phyloP scores from a whole-genome alignment of 2,797 vertebrate species.

The Carcharodon carcharias region DNA sequence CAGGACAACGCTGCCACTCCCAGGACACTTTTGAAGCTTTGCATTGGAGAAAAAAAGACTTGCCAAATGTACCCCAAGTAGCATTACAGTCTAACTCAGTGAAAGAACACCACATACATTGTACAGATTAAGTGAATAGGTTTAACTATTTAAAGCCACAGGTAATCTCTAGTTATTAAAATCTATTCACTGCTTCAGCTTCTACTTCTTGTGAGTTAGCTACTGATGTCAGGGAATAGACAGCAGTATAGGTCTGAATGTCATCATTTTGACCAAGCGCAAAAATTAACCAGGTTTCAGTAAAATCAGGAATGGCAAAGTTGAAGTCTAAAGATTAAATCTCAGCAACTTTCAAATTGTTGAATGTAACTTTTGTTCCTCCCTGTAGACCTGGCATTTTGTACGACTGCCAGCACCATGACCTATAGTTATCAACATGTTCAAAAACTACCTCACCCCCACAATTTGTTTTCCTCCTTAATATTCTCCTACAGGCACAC shows the following conservation, averaged over 20 bases:
- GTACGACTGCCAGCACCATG: not conserved
- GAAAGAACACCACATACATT: not conserved
- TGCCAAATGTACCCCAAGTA: not conserved
- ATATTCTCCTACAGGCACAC: not conserved
- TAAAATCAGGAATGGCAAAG: not conserved
- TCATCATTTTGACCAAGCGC: not conserved
- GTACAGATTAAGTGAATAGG: not conserved
- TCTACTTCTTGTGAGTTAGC: not conserved
- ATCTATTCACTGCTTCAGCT: not conserved
- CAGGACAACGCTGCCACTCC: constrained; percentile 35
- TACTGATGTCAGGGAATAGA: not conserved
- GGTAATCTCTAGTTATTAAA: not conserved
- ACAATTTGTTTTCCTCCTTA: not conserved
- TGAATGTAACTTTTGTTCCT: too few species aligned
- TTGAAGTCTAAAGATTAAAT: not conserved
- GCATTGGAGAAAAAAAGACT: not conserved
- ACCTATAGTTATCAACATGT: not conserved
- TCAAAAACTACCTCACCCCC: not conserved
- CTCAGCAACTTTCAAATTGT: constrained; percentile 1
- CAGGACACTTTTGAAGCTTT: constrained; percentile 37
- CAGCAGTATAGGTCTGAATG: not conserved
- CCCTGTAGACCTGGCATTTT: not conserved
- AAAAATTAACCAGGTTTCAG: not conserved
- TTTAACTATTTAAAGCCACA: not conserved
- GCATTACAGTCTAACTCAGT: constrained; percentile 8